Percentiles rank a stretch among this genome's conserved stretches.
Evolutionary conservation across 2,888 invertebrate species (phyloP).

Genomic region (Xanthia togata): DNA sequence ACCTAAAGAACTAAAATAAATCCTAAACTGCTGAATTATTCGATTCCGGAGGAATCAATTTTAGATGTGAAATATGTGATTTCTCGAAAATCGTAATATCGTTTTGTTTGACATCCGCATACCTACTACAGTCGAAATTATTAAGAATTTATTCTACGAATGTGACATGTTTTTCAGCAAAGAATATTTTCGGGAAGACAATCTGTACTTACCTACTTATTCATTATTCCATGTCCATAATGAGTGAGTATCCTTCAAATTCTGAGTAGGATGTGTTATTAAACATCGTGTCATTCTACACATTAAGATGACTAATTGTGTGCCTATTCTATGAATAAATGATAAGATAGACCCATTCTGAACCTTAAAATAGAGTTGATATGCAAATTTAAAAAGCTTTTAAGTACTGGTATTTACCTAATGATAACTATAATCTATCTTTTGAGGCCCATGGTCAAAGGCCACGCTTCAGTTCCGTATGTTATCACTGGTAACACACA

Average conservation of each 20-base stretch:
- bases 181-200: background rate
- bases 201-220: too few relatives aligned
- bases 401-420: background rate
- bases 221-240: background rate
- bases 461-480: too few relatives aligned
- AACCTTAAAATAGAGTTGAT: slow-evolving; percentile 29
- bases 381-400: slow-evolving; percentile 2
- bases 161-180: slow-evolving; percentile 9
- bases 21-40: background rate
- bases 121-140: background rate
- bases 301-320: slow-evolving; percentile 55
- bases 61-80: background rate
- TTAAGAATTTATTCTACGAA: slow-evolving; percentile 9
- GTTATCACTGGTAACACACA: too few relatives aligned
- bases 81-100: background rate
- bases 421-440: background rate
- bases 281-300: slow-evolving; percentile 42
- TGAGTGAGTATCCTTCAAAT: slow-evolving; percentile 31
- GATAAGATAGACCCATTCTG: slow-evolving; percentile 26
- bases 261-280: slow-evolving; percentile 51
- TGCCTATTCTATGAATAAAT: slow-evolving; percentile 36
- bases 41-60: background rate
- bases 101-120: background rate
- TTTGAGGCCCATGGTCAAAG: too few relatives aligned
- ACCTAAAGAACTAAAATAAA: background rate